Conservation (phyloP, 2,113 vertebrate genomes). For the Cacatua alba region DNA sequence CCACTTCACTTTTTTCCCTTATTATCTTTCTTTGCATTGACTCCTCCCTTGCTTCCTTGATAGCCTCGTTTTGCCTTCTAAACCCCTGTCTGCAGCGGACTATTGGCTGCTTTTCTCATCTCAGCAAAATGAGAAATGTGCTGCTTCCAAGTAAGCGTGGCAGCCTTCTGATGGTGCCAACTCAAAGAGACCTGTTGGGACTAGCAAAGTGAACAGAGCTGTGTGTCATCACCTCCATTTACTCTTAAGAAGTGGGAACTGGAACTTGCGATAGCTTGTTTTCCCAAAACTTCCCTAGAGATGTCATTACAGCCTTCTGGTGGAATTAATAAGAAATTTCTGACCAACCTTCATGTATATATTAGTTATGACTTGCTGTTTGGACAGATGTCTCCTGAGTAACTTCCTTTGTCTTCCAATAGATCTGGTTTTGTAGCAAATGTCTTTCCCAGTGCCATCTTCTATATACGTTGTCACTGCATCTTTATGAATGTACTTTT, state of each 20-base stretch:
- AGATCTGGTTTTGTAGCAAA: background rate
- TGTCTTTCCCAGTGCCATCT: background rate
- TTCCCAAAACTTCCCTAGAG: background rate
- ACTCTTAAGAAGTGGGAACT: background rate
- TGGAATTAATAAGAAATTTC: background rate
- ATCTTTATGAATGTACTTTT: background rate
- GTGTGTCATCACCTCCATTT: background rate
- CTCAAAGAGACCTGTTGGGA: background rate
- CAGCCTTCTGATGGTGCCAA: background rate
- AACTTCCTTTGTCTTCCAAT: background rate
- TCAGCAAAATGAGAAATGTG: background rate
- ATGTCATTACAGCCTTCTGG: conserved; percentile 1
- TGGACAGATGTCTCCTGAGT: background rate
- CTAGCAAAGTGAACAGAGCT: background rate
- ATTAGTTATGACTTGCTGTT: background rate
- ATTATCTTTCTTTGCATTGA: background rate
- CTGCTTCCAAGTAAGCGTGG: background rate
- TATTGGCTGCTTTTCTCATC: background rate
- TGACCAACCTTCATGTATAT: background rate
- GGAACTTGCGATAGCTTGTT: background rate
- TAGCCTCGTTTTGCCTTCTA: background rate
- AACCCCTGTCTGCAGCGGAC: background rate
- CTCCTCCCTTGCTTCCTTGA: background rate
- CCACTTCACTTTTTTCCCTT: background rate
- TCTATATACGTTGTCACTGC: background rate